These are phyloP conservation scores for Stichopus horrens DNA, from an alignment of 53 echinoderm and acorn worm species.

Conservation along the genomic window DNA sequence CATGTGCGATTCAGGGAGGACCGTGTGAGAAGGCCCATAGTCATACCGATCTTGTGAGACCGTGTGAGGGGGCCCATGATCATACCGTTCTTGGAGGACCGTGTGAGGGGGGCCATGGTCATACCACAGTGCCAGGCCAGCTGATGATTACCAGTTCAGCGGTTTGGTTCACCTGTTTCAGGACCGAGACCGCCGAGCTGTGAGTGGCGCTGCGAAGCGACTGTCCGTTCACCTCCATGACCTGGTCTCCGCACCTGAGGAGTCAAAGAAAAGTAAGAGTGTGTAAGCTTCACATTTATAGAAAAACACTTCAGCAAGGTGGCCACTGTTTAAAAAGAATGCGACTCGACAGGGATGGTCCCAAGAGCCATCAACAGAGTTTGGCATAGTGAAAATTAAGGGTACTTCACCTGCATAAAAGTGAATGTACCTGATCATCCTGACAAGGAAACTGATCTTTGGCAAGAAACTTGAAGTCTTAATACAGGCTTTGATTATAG, in stretches of 20 bases:
- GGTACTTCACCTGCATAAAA: no score
- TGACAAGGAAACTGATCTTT: no score
- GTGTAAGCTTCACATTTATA: no score
- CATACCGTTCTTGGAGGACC: background rate
- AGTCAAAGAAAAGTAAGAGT: background rate
- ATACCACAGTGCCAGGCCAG: constrained; percentile 95
- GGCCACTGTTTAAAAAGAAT: no score
- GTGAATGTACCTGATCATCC: no score
- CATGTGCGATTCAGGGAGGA: background rate
- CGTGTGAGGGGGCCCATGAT: background rate
- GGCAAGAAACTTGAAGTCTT: no score
- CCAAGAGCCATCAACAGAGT: no score
- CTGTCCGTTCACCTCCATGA: constrained; percentile 81
- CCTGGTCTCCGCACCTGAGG: constrained; percentile 85
- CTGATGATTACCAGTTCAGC: constrained; percentile 74
- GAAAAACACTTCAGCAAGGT: no score
- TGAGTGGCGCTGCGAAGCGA: constrained; percentile 74
- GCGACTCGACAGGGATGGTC: no score
- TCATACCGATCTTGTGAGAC: background rate
- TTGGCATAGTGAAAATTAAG: no score
- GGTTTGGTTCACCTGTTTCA: constrained; percentile 68
- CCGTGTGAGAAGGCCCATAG: background rate
- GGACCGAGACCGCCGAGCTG: constrained; percentile 69
- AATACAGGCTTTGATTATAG: no score
- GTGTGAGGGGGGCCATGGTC: constrained; percentile 13